phyloP scores from a whole-genome alignment of 1,140 invertebrate genomes.

The Homalodisca vitripennis region DNA sequence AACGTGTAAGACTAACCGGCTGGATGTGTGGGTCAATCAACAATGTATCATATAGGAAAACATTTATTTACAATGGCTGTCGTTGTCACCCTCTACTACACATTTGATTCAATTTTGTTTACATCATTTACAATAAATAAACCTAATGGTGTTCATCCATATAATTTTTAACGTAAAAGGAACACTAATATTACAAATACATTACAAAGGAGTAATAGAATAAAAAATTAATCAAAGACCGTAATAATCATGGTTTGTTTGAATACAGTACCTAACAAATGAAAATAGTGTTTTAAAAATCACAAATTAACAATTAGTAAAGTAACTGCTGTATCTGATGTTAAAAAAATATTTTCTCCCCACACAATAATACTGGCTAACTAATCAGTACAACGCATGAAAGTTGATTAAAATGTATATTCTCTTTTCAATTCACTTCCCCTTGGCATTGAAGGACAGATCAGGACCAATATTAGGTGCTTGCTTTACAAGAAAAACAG shows the following conservation, averaged over 20 bases:
- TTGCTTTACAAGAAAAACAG: too few relatives aligned
- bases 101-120: conserved; percentile 21
- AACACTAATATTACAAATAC: not conserved
- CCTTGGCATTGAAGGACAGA: too few relatives aligned
- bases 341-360: too few relatives aligned
- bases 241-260: not conserved
- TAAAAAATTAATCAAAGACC: not conserved
- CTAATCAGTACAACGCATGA: too few relatives aligned
- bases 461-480: too few relatives aligned
- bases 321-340: not conserved
- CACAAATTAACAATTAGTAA: not conserved
- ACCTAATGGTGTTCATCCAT: not conserved
- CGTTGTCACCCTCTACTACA: conserved; percentile 7
- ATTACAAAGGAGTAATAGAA: not conserved
- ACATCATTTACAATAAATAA: not conserved
- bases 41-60: conserved; percentile 1
- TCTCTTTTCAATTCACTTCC: too few relatives aligned
- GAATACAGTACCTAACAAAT: conserved; percentile 8
- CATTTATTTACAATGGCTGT: conserved; percentile 17
- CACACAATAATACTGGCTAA: too few relatives aligned
- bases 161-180: conserved; percentile 9
- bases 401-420: too few relatives aligned
- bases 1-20: too few relatives aligned
- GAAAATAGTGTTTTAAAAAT: not conserved
- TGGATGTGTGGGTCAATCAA: not conserved